Conservation (phyloP, 2,113 vertebrate genomes). For the Cyanoliseus patagonus region DNA sequence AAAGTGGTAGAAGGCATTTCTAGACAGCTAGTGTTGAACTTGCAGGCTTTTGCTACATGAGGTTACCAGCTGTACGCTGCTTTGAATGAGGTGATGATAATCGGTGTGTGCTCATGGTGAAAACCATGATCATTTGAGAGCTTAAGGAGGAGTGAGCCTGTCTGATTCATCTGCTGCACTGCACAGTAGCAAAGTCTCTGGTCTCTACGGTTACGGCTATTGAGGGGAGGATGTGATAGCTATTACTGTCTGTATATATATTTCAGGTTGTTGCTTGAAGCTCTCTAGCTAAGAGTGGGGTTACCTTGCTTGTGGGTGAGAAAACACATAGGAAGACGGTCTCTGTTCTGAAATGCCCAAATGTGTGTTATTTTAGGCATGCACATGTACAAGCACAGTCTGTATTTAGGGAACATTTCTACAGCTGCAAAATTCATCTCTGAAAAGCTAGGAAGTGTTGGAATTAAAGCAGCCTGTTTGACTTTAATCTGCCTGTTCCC, state of each 20-base stretch:
- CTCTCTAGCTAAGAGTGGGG: neutral
- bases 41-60: neutral
- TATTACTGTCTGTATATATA: neutral
- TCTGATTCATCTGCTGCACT: neutral
- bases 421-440: neutral
- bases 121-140: neutral
- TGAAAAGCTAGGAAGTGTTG: neutral
- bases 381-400: neutral
- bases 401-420: neutral
- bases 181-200: neutral
- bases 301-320: neutral
- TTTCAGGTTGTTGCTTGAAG: neutral
- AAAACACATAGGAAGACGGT: neutral
- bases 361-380: neutral
- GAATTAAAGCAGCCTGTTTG: neutral
- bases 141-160: neutral
- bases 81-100: neutral
- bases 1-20: neutral
- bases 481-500: neutral
- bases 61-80: neutral
- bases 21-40: neutral
- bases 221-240: neutral
- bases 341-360: neutral
- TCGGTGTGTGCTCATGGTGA: neutral
- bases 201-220: fast-evolving